Evolutionary conservation across 2,797 vertebrate species (phyloP).

Genomic region (Acipenser transmontanus): DNA sequence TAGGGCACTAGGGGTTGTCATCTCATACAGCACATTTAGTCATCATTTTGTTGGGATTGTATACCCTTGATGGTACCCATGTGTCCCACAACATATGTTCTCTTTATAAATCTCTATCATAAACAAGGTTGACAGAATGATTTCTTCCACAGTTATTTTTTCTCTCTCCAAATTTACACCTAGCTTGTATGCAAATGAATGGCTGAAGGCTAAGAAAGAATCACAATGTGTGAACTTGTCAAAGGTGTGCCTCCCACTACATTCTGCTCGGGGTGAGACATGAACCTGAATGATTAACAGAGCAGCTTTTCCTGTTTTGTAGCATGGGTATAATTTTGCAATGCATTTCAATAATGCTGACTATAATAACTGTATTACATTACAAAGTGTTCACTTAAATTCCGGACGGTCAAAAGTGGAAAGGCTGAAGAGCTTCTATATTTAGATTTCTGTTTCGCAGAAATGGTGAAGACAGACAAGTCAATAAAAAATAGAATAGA

Average conservation of each 20-base stretch:
- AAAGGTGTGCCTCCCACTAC: background rate
- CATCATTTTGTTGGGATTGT: too few relatives aligned
- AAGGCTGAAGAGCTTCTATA: too few relatives aligned
- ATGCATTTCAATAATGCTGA: constrained; percentile 13
- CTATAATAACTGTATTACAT: constrained; percentile 17
- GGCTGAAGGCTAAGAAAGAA: background rate
- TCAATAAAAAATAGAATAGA: too few relatives aligned
- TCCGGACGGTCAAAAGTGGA: too few relatives aligned
- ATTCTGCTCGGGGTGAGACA: background rate
- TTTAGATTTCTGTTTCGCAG: too few relatives aligned
- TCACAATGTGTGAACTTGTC: background rate
- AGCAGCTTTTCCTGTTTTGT: background rate
- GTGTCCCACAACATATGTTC: too few relatives aligned
- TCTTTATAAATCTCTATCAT: too few relatives aligned
- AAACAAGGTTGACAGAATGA: too few relatives aligned
- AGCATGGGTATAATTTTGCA: background rate
- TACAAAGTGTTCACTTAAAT: constrained; percentile 5
- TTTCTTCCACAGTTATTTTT: background rate
- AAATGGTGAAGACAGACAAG: too few relatives aligned
- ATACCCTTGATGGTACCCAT: too few relatives aligned
- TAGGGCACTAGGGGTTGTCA: too few relatives aligned
- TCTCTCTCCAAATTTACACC: background rate
- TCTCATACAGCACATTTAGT: too few relatives aligned
- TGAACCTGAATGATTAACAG: background rate
- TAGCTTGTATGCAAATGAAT: background rate